phyloP scores from a whole-genome alignment of 2,797 vertebrate species.

The Rhinichthys osculus region DNA sequence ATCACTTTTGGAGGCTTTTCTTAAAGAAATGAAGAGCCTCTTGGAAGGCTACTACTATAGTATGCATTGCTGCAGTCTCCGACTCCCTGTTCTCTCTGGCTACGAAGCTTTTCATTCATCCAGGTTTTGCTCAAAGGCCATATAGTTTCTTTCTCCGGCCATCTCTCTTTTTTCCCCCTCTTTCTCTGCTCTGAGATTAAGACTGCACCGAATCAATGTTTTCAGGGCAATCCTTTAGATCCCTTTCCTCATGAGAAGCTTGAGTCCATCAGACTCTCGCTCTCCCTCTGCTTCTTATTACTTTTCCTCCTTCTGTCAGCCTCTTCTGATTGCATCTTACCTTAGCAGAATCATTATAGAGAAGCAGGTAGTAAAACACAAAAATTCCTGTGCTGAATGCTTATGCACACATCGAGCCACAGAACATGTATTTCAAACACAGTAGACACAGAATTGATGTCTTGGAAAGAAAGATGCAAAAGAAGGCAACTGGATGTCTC shows the following conservation, averaged over 20 bases:
- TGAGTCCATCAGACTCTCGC: conserved; percentile 5
- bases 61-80: not conserved
- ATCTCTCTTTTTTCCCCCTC: not conserved
- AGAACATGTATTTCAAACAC: not conserved
- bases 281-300: conserved; percentile 16
- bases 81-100: not conserved
- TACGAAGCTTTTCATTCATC: conserved; percentile 27
- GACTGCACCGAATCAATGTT: not conserved
- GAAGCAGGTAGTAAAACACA: conserved; percentile 18
- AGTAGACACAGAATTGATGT: not conserved
- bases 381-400: not conserved
- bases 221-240: conserved; percentile 42
- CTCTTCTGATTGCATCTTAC: conserved; percentile 27
- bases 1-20: conserved; percentile 18
- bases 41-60: not conserved
- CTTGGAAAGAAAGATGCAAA: conserved; percentile 6
- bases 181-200: conserved; percentile 32
- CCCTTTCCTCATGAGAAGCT: conserved; percentile 43
- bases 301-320: not conserved
- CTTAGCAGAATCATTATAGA: conserved; percentile 4
- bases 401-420: conserved; percentile 8
- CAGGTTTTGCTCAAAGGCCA: conserved; percentile 14
- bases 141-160: not conserved
- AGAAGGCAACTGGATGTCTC: not conserved
- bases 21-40: not conserved